Conservation (phyloP, 2,797 vertebrate species). For the Artibeus lituratus region DNA sequence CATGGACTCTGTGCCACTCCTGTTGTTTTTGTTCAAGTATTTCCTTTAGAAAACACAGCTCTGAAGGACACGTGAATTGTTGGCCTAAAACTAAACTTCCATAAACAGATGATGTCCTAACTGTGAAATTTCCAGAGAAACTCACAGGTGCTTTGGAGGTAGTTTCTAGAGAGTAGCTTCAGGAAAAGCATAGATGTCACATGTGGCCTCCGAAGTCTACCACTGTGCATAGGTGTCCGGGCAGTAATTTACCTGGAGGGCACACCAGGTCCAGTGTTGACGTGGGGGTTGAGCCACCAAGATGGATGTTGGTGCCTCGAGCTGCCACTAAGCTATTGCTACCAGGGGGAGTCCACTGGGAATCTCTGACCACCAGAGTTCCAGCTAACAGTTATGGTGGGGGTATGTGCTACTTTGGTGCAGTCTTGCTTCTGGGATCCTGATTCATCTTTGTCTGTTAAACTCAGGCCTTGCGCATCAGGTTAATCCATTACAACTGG, state of each 20-base stretch:
- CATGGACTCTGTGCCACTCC: neutral
- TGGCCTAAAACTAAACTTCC: neutral
- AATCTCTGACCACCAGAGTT: neutral
- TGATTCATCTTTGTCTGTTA: slow-evolving; percentile 8
- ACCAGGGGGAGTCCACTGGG: neutral
- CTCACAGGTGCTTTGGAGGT: neutral
- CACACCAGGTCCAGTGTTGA: neutral
- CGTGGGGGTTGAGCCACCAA: neutral
- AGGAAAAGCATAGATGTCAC: neutral
- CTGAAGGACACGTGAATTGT: neutral
- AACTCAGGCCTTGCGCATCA: neutral
- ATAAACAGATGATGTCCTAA: neutral
- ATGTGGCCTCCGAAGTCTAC: neutral
- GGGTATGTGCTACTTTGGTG: neutral
- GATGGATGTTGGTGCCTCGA: neutral
- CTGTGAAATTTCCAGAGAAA: neutral
- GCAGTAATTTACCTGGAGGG: neutral
- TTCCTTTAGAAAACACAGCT: neutral
- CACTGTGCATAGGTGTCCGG: neutral
- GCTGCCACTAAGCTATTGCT: neutral
- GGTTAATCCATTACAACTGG: slow-evolving; percentile 6
- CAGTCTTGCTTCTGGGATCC: neutral
- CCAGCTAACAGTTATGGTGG: neutral
- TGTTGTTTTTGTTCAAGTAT: neutral
- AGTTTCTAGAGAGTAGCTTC: neutral